Evolutionary conservation across 2,888 invertebrate genomes (phyloP), one percentile per base, ranked within the genome.

Genomic region (Noctua janthina): DNA sequence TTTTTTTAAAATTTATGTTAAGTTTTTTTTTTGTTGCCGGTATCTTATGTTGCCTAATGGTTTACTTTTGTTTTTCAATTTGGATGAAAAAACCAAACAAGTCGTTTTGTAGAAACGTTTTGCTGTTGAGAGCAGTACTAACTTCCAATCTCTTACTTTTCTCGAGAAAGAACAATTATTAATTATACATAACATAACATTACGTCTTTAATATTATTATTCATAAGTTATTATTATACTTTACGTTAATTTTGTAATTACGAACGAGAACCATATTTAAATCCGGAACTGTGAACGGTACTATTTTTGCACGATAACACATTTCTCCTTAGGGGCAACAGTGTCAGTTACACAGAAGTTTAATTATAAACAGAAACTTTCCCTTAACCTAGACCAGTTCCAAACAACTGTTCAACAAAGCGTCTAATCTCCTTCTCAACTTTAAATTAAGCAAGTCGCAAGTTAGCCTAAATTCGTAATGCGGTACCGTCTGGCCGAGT

Each of bases 381-480:
- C 76, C 71, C 64, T 70, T 70, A 85, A 83, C 76, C 81, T 78
- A 85, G 81, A 69, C 80, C 79, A 84, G 76, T 78, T 78, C 75
- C 70, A 83, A 76, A 82, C 80, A 81, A 81, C 74, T 73, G 81
- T 77, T 70, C 73, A 87, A 83, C 83, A 78, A 87, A 88, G 81
- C 84, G 69, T 70, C 79, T 82, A 87, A 88, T 87, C 81, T 82
- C 66, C 69, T 77, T 79, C 81, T 71, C 49, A 89, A 89, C 86
- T 87, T 89, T 86, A 88, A 89, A 89, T 89, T 87, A 85, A 83
- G 78, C 79, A 81, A 85, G 87, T 81, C 85, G 77, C 51, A 67
- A 74, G 69, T 77, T 84, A 71, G 76, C 83, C 75, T 85, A 85
- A 87, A 87, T 89, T 76, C 74, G 82, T 89, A 89, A 87, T 81